phyloP scores from a whole-genome alignment of 1,140 invertebrate species.

The Pachypeltis micranthus region DNA sequence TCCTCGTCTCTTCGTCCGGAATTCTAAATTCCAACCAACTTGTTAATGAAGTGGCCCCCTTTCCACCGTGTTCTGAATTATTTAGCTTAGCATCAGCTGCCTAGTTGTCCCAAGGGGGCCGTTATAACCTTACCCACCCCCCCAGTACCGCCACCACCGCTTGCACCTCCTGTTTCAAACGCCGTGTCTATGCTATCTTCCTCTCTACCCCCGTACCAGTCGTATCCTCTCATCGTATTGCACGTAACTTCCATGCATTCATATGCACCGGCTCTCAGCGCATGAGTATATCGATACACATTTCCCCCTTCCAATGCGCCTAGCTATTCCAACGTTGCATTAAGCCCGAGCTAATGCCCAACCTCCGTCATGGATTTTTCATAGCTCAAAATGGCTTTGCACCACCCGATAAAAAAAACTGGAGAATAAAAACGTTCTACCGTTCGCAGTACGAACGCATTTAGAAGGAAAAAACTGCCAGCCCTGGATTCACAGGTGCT shows the following conservation, averaged over 20 bases:
- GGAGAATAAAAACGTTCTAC: no score
- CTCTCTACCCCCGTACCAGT: no score
- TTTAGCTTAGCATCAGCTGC: slow-evolving; percentile 5
- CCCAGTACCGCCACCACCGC: not conserved
- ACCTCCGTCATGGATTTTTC: not conserved
- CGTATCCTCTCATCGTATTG: no score
- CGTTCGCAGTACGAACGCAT: no score
- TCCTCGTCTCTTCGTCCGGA: not conserved
- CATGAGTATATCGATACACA: not conserved
- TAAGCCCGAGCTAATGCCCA: not conserved
- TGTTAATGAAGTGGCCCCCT: slow-evolving; percentile 1
- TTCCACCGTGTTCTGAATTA: slow-evolving; percentile 1
- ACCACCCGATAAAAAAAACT: no score
- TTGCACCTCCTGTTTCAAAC: no score
- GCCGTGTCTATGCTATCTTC: no score
- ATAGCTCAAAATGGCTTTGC: no score
- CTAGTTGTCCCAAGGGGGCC: slow-evolving; percentile 7
- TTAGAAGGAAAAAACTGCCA: no score
- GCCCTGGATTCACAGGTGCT: no score
- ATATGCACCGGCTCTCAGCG: not conserved
- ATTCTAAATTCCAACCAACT: slow-evolving; percentile 1
- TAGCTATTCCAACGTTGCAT: not conserved
- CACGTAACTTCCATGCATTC: slow-evolving; percentile 1
- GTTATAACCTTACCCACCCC: not conserved
- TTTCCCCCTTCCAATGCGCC: not conserved